Evolutionary conservation across 2,888 invertebrate genomes (phyloP), one percentile per base, ranked within the genome.

Genomic region (Diaperis boleti): DNA sequence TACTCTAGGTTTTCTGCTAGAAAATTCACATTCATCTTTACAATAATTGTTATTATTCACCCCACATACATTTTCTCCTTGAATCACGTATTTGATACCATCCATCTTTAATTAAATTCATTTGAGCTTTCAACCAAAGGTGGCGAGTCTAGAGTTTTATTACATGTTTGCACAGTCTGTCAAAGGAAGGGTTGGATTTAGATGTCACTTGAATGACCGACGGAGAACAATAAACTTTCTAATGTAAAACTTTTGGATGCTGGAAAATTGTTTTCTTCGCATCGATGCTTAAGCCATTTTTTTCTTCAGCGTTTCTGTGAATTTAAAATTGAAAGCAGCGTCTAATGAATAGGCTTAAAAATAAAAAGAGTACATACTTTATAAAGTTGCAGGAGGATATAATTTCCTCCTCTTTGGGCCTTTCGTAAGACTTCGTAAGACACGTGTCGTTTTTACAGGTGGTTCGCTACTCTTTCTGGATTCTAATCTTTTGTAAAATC

Each of bases 71-170:
- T 22, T 10, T 6, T 22, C 44, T 13, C 22, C 13, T 33, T 11
- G 33, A 33, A 11, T 5, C 33, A 33, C 33, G 33, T 33, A 4
- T 13, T 20, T 20, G 18, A 5, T n/a, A 13, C 13, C 22, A 44
- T 44, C 22, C 33, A 33, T 33, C 33, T 33, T 33, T 33, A 33
- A 33, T 33, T 33, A 33, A 33, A 33, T 2, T 13, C 13, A 33
- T 33, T 33, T 33, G 33, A 33, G 13, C 33, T 33, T n/a, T 5
- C 2, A 13, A 13, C 33, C 33, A 33, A 33, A 33, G 33, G 33
- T 33, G 33, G 11, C n/a, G n/a, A 10, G 1, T 13, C 5, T 5
- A 31, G 31, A 8, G n/a, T 31, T 33, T 33, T 33, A 33, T 33
- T 33, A 33, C 33, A 33, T 11, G 33, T 33, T 10, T 33, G 33